These are phyloP conservation scores for Hesperophylax magnus DNA, from an alignment of 1,140 invertebrate species.

Conservation along the genomic window DNA sequence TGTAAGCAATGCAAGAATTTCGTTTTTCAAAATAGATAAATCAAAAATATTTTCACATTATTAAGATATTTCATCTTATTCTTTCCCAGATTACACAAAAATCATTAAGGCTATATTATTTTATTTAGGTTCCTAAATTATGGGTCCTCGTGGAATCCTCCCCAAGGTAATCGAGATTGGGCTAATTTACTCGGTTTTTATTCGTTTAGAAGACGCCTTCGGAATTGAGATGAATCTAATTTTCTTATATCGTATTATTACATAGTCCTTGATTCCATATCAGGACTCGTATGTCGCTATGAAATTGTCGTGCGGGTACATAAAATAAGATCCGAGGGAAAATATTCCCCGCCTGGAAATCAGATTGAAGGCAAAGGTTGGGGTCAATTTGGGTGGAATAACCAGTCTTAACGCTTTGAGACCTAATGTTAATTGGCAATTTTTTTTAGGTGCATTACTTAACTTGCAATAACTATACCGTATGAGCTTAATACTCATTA, in stretches of 20 bases:
- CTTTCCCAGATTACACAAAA: too few species aligned
- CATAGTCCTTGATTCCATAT: constrained; percentile 29
- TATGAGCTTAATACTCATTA: too few species aligned
- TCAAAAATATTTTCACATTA: too few species aligned
- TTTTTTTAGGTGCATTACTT: too few species aligned
- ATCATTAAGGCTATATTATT: too few species aligned
- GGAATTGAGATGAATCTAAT: constrained; percentile 52
- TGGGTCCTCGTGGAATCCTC: background rate
- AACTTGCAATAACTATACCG: too few species aligned
- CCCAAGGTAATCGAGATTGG: constrained; percentile 7
- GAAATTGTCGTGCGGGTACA: constrained; percentile 15
- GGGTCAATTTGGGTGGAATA: constrained; percentile 51
- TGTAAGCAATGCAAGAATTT: too few species aligned
- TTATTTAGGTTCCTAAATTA: too few species aligned
- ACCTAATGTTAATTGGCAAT: background rate
- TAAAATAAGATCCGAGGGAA: constrained; percentile 40
- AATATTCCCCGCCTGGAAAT: too few species aligned
- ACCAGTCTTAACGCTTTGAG: constrained; percentile 23
- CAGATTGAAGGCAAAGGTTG: background rate
- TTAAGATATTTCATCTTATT: too few species aligned
- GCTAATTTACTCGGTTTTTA: constrained; percentile 46
- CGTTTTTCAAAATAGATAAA: too few species aligned
- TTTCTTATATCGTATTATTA: constrained; percentile 47
- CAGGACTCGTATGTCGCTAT: constrained; percentile 24
- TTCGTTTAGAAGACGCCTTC: constrained; percentile 45